phyloP scores from a whole-genome alignment of 1,140 invertebrate genomes.

The Drosophila insularis region DNA sequence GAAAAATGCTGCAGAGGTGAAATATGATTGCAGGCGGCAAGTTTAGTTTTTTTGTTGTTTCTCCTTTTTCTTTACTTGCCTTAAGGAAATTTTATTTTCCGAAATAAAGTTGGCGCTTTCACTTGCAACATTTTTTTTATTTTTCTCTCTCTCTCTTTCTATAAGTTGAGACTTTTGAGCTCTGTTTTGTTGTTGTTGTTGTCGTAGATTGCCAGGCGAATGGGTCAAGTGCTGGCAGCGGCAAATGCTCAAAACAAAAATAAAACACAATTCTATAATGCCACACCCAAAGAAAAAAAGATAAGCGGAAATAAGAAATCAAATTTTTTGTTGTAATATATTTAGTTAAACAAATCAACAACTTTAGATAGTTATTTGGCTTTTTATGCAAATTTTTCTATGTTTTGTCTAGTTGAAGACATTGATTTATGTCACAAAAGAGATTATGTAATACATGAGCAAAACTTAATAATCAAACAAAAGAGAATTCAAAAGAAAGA shows the following conservation, averaged over 20 bases:
- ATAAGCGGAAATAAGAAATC: not conserved
- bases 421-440: not conserved
- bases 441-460: not conserved
- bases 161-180: not conserved
- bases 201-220: not conserved
- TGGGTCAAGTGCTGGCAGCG: constrained; percentile 1
- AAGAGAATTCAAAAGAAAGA: not conserved
- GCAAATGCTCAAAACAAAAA: not conserved
- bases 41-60: constrained; percentile 15
- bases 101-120: constrained; percentile 9
- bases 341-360: not conserved
- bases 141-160: not conserved
- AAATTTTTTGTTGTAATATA: not conserved
- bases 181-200: not conserved
- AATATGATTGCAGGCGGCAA: constrained; percentile 68
- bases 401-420: not conserved
- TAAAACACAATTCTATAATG: not conserved
- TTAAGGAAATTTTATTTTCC: constrained; percentile 11
- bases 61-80: not conserved
- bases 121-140: not conserved
- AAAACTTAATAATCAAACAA: not conserved
- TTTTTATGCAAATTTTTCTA: constrained; percentile 1
- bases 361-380: not conserved
- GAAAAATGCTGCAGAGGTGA: constrained; percentile 56
- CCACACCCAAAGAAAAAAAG: not conserved